A percentile compares a stretch with the other conserved stretches of the same genome.
These are phyloP conservation scores for Epicampocera succincta DNA, from an alignment of 2,888 invertebrate species.

Conservation along the genomic window DNA sequence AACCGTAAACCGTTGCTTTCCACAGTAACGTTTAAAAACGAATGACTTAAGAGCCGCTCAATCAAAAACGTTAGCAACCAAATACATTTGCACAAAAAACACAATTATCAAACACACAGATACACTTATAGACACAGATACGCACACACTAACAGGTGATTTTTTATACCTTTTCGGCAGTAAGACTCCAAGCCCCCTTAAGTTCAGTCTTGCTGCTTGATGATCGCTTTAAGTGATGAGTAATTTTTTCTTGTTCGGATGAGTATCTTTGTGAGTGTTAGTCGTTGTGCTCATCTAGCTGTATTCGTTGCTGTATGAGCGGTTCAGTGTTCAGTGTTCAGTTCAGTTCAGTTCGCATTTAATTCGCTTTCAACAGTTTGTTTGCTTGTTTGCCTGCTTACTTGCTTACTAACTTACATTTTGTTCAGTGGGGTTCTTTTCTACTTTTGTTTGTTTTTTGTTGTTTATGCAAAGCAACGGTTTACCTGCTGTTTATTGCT, in stretches of 20 bases:
- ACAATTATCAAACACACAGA: neutral
- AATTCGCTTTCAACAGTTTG: constrained; percentile 71
- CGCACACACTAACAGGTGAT: constrained; percentile 24
- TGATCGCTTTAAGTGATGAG: constrained; percentile 46
- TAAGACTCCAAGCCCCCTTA: constrained; percentile 46
- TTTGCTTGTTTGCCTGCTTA: constrained; percentile 60
- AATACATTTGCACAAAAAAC: constrained; percentile 5
- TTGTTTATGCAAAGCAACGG: constrained; percentile 73
- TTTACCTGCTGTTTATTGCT: constrained; percentile 67
- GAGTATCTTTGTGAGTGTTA: constrained; percentile 17
- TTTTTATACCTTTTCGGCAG: constrained; percentile 11
- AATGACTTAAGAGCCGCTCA: constrained; percentile 65
- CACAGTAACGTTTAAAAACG: constrained; percentile 64
- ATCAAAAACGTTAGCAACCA: constrained; percentile 49
- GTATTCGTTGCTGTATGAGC: constrained; percentile 39
- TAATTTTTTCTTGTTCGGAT: constrained; percentile 13
- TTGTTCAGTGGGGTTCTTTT: constrained; percentile 53
- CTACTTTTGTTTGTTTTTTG: constrained; percentile 35
- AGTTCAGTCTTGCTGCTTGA: constrained; percentile 4
- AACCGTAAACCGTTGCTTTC: constrained; percentile 69
- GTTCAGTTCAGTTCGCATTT: constrained; percentile 53
- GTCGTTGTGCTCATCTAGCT: constrained; percentile 39
- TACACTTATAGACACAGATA: neutral
- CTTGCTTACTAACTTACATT: constrained; percentile 69
- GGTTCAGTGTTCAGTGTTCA: no score